Base-by-base conservation (phyloP, 2,113 vertebrate species). In the Podilymbus podiceps region DNA sequence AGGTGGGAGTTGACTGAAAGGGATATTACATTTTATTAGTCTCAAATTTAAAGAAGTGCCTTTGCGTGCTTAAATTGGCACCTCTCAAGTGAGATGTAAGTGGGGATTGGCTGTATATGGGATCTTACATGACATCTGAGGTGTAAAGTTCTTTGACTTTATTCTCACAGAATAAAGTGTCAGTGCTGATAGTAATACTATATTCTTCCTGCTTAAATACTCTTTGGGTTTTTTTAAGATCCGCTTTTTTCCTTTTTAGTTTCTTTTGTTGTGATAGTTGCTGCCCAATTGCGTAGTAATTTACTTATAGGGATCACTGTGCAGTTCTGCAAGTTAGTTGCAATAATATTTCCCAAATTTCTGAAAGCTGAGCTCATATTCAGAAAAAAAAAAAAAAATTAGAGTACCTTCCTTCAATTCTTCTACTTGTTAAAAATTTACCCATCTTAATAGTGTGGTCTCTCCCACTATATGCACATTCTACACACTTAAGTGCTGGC, bases 371-470 rank as follows among this genome's bases (percentile, higher is more conserved):
- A 78, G 12, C 31, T 89, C 15, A 12, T n/a, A 56, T 88, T 94
- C 28, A 59, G 33, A 25, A 86, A 31, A 79, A 83, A 38, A 83
- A 38, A 71, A 52, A 8, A 78, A 71, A 10, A 25, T 81, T 62
- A 58, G 47, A 62, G 28, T 72, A 67, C 18, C 8, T 79, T 66
- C 9, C 55, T 50, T 93, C n/a, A 53, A 1, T 69, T 58, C 40
- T 89, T 73, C 52, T 72, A 38, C 74, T 85, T 93, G 87, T 92
- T 96, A 94, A 96, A 97, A 92, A 89, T 95, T 95, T 97, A 95
- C 92, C 92, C 66, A 59, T 40, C 18, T 75, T 63, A 40, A 38
- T 21, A 49, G 27, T 56, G 38, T 88, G 72, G 47, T 86, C 44
- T 86, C 24, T 74, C 15, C 27, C 71, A 4, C 47, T 56, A 1